Evolutionary conservation across 2,888 invertebrate species (phyloP).

Genomic region (Altica lythri): DNA sequence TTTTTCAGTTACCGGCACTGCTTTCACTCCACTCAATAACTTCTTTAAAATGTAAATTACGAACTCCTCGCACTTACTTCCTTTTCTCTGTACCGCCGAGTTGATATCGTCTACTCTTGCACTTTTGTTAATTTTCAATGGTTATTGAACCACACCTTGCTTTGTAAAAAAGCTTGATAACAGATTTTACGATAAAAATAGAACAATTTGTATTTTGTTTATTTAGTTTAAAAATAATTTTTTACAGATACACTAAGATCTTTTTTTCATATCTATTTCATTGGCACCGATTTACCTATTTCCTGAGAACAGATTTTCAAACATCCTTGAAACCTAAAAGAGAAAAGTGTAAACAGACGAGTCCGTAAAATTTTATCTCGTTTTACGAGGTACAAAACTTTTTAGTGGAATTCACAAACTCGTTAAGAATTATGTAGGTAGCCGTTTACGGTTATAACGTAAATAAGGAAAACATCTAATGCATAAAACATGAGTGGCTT

Average conservation of each 20-base stretch:
- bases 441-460: slow-evolving; percentile 55
- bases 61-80: slow-evolving; percentile 45
- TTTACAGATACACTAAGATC: no score
- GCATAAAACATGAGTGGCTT: slow-evolving; percentile 55
- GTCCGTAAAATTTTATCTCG: slow-evolving; percentile 20
- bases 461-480: slow-evolving; percentile 57
- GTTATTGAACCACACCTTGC: background rate
- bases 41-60: slow-evolving; percentile 54
- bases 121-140: background rate
- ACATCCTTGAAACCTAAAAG: slow-evolving; percentile 3
- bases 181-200: no score
- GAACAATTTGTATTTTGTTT: no score
- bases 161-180: background rate
- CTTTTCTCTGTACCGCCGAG: slow-evolving; percentile 31
- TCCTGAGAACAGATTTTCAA: slow-evolving; percentile 1
- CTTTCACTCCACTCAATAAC: slow-evolving; percentile 45
- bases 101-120: no score
- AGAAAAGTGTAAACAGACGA: slow-evolving; percentile 16
- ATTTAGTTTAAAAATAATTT: no score
- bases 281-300: slow-evolving; percentile 1
- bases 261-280: no score
- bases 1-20: slow-evolving; percentile 6
- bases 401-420: slow-evolving; percentile 33
- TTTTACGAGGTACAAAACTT: slow-evolving; percentile 42
- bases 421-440: slow-evolving; percentile 50